Percentiles rank a stretch among this genome's conserved stretches.
Conservation (phyloP, 1,140 invertebrate genomes). For the Venustaconcha ellipsiformis region DNA sequence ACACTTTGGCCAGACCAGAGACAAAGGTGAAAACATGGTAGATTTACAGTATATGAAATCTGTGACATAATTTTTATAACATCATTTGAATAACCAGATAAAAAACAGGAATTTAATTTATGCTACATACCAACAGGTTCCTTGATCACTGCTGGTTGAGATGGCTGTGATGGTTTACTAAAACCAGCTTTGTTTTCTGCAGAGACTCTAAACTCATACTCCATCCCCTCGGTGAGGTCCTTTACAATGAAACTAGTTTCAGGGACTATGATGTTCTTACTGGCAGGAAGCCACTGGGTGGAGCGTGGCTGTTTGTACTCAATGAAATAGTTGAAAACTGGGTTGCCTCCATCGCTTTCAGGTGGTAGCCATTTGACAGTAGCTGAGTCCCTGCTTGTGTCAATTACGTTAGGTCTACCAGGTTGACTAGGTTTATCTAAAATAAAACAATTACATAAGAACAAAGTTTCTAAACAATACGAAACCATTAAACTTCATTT, state of each 20-base stretch:
- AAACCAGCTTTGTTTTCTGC: slow-evolving; percentile 96
- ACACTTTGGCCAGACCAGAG: no score
- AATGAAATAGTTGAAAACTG: slow-evolving; percentile 95
- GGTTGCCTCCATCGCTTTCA: slow-evolving; percentile 88
- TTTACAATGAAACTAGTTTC: slow-evolving; percentile 57
- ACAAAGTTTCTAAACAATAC: no score
- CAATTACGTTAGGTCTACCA: slow-evolving; percentile 80
- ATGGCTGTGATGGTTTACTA: slow-evolving; percentile 85
- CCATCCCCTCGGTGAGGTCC: slow-evolving; percentile 90
- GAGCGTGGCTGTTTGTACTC: slow-evolving; percentile 92
- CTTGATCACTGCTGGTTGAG: slow-evolving; percentile 69
- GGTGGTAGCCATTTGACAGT: slow-evolving; percentile 93
- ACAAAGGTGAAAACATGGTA: no score
- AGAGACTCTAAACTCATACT: slow-evolving; percentile 95
- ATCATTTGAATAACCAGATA: background rate
- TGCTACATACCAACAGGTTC: slow-evolving; percentile 54
- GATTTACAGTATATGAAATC: no score
- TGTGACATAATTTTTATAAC: background rate
- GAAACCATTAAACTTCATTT: background rate
- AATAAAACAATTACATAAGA: background rate
- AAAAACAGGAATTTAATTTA: background rate
- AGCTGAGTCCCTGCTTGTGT: slow-evolving; percentile 91
- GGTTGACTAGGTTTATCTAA: slow-evolving; percentile 70
- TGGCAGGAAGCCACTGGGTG: slow-evolving; percentile 58
- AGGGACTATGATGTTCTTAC: slow-evolving; percentile 78